Evolutionary conservation across 2,113 vertebrate genomes (phyloP).

Genomic region (Ranitomeya variabilis): DNA sequence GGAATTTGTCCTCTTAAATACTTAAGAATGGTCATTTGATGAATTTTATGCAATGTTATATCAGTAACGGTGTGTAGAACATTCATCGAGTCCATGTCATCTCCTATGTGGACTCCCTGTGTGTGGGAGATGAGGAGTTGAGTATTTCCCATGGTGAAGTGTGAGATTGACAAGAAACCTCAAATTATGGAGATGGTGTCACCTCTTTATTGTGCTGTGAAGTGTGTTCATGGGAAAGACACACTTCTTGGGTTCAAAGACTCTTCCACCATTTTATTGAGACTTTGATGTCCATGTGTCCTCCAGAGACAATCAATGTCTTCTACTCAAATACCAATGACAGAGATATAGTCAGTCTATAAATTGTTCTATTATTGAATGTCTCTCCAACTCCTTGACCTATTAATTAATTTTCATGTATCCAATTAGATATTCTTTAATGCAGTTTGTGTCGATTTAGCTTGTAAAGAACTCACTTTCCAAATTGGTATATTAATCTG

Average conservation of each 20-base stretch:
- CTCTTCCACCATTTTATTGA: neutral
- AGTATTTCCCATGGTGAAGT: neutral
- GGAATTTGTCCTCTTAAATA: no score
- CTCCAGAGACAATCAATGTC: neutral
- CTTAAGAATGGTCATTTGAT: no score
- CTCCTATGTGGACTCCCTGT: neutral
- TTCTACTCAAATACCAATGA: neutral
- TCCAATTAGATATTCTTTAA: no score
- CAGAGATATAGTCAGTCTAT: no score
- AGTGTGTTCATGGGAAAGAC: constrained; percentile 50
- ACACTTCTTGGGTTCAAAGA: constrained; percentile 19
- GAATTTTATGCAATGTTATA: neutral
- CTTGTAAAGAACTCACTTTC: no score
- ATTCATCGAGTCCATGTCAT: neutral
- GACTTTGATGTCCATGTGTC: constrained; percentile 1
- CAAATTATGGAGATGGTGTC: constrained; percentile 20
- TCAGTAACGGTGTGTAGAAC: neutral
- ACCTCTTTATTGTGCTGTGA: constrained; percentile 11
- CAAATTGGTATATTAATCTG: no score
- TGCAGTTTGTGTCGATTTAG: no score
- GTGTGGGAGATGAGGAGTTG: neutral
- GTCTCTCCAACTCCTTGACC: no score
- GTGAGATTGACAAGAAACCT: constrained; percentile 3
- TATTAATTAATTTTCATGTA: no score
- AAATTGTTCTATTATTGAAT: no score